A percentile compares a stretch with the other conserved stretches of the same genome.
These are phyloP conservation scores for Gobionotothen gibberifrons DNA, from an alignment of 2,797 vertebrate genomes.

Conservation along the genomic window DNA sequence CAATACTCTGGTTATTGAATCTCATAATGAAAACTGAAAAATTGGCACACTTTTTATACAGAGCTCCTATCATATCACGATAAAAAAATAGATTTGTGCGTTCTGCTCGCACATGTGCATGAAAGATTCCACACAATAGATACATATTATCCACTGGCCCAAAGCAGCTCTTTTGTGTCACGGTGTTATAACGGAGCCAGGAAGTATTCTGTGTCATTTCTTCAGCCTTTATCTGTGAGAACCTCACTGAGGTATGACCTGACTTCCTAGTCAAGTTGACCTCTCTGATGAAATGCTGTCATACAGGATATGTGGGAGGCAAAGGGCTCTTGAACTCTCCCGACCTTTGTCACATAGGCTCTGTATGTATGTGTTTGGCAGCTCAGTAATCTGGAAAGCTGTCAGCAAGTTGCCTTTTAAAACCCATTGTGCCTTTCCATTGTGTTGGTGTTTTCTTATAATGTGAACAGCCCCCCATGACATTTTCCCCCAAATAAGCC, in stretches of 20 bases:
- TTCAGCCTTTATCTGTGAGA: conserved; percentile 52
- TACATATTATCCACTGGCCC: conserved; percentile 2
- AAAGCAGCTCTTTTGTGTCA: conserved; percentile 51
- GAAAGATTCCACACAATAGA: conserved; percentile 37
- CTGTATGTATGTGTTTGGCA: conserved; percentile 5
- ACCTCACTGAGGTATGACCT: conserved; percentile 53
- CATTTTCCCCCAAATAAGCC: conserved; percentile 46
- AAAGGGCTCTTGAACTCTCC: conserved; percentile 57
- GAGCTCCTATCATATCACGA: conserved; percentile 13
- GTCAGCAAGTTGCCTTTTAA: conserved; percentile 55
- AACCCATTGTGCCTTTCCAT: conserved; percentile 55
- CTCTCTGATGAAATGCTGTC: conserved; percentile 61
- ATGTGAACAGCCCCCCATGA: conserved; percentile 29
- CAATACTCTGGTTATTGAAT: not conserved
- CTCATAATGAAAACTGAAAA: not conserved
- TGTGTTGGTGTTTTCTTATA: conserved; percentile 59
- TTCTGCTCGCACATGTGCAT: conserved; percentile 20
- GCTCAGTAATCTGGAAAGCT: conserved; percentile 26
- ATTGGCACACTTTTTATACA: conserved; percentile 16
- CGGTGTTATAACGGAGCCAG: conserved; percentile 53
- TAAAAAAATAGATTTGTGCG: conserved; percentile 39
- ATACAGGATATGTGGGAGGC: conserved; percentile 67
- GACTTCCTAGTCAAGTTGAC: conserved; percentile 61
- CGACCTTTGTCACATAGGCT: conserved; percentile 35
- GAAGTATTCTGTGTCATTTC: conserved; percentile 52